Base-by-base conservation (phyloP, 1,140 invertebrate species). In the Lucilia cuprina region DNA sequence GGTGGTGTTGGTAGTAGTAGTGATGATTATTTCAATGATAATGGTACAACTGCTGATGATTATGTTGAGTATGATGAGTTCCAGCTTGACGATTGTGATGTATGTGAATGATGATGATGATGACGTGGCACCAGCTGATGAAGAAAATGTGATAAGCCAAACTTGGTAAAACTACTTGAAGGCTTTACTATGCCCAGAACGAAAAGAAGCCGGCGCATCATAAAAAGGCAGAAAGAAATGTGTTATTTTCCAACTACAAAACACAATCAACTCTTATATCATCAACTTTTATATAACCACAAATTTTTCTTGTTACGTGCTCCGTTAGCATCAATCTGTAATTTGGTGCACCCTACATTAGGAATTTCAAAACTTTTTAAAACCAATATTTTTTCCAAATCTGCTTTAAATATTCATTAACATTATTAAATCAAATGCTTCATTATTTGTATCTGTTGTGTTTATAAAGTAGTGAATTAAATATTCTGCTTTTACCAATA, bases 181-280 rank as follows among this genome's bases (percentile, higher is more conserved):
- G 12, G 50, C 17, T 55, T 9, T 14, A 49, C 50, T 55, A 55
- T 55, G 50, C 13, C 1, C 17, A 55, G 50, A 55, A 1, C 3
- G 13, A 55, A 55, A 55, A 41, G 41, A 41, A 41, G 49, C 13
- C 1, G 50, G 13, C 7, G 50, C 12, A 55, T 13, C 50, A 55
- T 17, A 55, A 14, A 55, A 55, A 55, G 4, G 4, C 17, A 55
- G 17, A 2, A 55, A 17, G 17, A 55, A 55, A 13, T 55, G 5
- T 55, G 50, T 55, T 55, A 55, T 70, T 65, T 12, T 70, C n/a
- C 65, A 10, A 70, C 74, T 35, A 8, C 74, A 35, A 77, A 34
- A 77, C 74, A 77, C 74, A 77, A 77, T 77, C 34, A 70, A 70
- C 77, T 80, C 77, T n/a, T 80, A 25, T 41, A 80, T 80, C 41